Evolutionary conservation across 2,888 invertebrate genomes (phyloP), one percentile per base, ranked within the genome.

Genomic region (Synanthedon tipuliformis): DNA sequence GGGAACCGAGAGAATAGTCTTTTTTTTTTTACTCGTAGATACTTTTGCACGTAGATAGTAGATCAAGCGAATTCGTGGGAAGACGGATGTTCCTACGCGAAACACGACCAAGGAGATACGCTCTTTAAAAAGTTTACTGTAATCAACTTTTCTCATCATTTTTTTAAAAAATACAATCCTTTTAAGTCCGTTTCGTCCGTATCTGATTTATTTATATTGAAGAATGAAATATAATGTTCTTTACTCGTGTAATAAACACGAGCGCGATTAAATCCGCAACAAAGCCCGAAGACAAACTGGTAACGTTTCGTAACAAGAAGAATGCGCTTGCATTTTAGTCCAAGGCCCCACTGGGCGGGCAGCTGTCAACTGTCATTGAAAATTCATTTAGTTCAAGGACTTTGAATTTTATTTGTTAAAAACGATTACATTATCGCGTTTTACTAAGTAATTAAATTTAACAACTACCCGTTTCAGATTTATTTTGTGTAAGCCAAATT

Each of bases 51-150:
- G 45, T 52, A 57, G 53, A 57, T 61, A 58, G 58, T 58, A 61
- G 57, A 61, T 59, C 64, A 58, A 68, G 66, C 61, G 57, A 61
- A 61, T 62, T 66, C 61, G 73, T 75, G 74, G 69, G 74, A 74
- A 78, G 63, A 62, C 13, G 49, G 16, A 69, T 68, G 65, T 72
- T 75, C 75, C 73, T 69, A 66, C 61, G 67, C 69, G 67, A 60
- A 65, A 59, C 63, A 59, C 61, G 52, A 53, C 57, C 73, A 75
- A n/a, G n/a, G 50, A 72, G 78, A 80, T 78, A 59, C 56, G 34
- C 7, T 34, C 34, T 34, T 34, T 59, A 65, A 65, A 23, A 66
- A 73, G 61, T 65, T 3, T 4, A 23, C 5, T 23, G 7, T 23
- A 23, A 23, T 23, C 23, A 34, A 34, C 34, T 34, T 34, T 34